These are phyloP conservation scores for Periophthalmus modestus DNA, from an alignment of 2,113 vertebrate species.

Conservation along the genomic window DNA sequence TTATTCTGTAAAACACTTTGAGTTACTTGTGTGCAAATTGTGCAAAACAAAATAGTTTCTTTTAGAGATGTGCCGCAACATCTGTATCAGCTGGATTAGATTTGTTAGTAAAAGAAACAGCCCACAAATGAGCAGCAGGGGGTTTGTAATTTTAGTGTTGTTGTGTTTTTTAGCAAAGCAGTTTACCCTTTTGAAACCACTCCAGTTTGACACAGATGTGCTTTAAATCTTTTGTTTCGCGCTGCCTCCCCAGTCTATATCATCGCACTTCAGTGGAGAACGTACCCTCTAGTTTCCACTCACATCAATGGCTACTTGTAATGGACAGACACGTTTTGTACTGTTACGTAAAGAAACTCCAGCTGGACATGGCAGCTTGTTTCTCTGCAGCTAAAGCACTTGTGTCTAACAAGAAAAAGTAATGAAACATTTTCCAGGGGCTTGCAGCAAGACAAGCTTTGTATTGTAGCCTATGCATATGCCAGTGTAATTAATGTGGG, in stretches of 20 bases:
- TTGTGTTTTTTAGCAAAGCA: neutral
- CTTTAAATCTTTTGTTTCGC: neutral
- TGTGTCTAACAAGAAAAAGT: slow-evolving; percentile 1
- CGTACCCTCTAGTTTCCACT: neutral
- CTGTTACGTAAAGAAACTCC: slow-evolving; percentile 1
- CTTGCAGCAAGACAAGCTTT: neutral
- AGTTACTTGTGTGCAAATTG: too few relatives aligned
- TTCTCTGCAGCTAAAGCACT: neutral
- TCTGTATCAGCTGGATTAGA: too few relatives aligned
- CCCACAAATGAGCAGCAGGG: neutral
- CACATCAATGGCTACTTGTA: slow-evolving; percentile 3
- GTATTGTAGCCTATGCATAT: neutral
- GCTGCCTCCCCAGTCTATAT: neutral
- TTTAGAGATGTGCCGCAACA: neutral
- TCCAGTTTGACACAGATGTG: neutral
- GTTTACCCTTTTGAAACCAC: neutral
- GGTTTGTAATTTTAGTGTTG: neutral
- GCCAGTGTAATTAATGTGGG: neutral
- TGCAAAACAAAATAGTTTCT: neutral
- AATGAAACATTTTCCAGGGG: slow-evolving; percentile 1
- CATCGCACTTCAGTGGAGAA: neutral
- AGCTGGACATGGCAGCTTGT: neutral
- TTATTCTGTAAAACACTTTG: neutral
- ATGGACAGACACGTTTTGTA: slow-evolving; percentile 1
- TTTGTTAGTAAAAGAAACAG: neutral